A percentile compares a stretch with the other conserved stretches of the same genome.
Evolutionary conservation across 2,797 vertebrate genomes (phyloP).

Genomic region (Cossypha niveicapilla): DNA sequence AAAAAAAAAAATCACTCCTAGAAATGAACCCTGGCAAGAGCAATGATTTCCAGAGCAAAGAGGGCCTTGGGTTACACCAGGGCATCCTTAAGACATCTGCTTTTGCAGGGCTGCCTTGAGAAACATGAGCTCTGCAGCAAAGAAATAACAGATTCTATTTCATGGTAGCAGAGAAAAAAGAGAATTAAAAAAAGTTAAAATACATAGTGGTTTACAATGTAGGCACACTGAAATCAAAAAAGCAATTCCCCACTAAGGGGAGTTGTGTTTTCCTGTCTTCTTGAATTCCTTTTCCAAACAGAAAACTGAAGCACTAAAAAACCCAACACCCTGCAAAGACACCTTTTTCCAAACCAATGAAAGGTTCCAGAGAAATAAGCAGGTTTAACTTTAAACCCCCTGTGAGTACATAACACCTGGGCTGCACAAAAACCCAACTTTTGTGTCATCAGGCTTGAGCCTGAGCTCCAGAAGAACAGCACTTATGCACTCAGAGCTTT

Average conservation of each 20-base stretch:
- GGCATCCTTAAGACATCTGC: not conserved
- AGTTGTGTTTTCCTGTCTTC: not conserved
- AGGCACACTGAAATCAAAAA: not conserved
- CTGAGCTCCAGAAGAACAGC: not conserved
- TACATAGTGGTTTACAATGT: not conserved
- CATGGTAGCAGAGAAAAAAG: not conserved
- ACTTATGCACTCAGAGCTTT: not conserved
- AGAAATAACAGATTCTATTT: not conserved
- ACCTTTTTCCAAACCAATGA: not conserved
- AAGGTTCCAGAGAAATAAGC: not conserved
- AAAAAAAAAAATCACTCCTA: not conserved
- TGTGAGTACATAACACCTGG: not conserved
- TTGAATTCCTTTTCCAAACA: not conserved
- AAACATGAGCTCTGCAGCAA: not conserved
- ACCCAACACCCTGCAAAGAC: not conserved
- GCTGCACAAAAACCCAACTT: not conserved
- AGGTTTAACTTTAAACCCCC: not conserved
- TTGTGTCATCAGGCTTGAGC: not conserved
- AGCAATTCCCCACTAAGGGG: not conserved
- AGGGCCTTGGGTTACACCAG: not conserved
- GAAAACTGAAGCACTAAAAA: not conserved
- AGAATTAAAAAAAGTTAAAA: not conserved
- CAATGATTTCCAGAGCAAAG: not conserved
- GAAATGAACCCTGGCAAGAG: not conserved
- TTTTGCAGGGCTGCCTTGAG: not conserved